Base-by-base conservation (phyloP, 2,888 invertebrate genomes). In the Chloromyia formosa region DNA sequence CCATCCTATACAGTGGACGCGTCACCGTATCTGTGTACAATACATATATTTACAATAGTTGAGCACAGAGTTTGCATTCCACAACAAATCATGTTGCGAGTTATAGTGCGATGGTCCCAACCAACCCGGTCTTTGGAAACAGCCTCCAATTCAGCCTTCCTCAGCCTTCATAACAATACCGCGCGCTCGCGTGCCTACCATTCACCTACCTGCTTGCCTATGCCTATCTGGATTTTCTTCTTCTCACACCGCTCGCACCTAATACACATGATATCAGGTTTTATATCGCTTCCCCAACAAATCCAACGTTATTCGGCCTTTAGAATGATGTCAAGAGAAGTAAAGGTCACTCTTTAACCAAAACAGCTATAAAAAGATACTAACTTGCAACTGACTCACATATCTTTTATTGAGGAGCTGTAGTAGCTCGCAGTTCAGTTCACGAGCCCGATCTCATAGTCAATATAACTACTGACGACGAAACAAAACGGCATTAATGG, bases 261-360 rank as follows among this genome's bases (percentile, higher is more conserved):
- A 23, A 66, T 12, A 12, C 62, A n/a, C 49, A 3, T 14, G 14
- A 66, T 66, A 20, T 61, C 73, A 73, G 73, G 73, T 73, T 58
- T 61, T 35, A 35, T 35, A 7, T 73, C 58, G 53, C 18, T 58
- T 58, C 58, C 12, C 49, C 49, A 49, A 49, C 49, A 58, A 35
- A 35, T 35, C 27, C 40, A 45, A 40, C 35, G 56, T 61, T 49
- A 54, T 64, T 62, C 74, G 74, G 74, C 75, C 77, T 75, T 77
- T 77, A 75, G 74, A 74, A 75, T 77, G 77, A 77, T 75, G 77
- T 77, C 77, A 77, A 74, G 69, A 73, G 69, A 60, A 74, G 71
- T 75, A 77, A 77, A 77, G 77, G 77, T 77, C 77, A 77, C 73
- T 77, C 75, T 64, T 54, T 54, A 45, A 56, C 14, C 27, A 49